Conservation (phyloP, 2,888 invertebrate species). For the Microplitis deprimator region DNA sequence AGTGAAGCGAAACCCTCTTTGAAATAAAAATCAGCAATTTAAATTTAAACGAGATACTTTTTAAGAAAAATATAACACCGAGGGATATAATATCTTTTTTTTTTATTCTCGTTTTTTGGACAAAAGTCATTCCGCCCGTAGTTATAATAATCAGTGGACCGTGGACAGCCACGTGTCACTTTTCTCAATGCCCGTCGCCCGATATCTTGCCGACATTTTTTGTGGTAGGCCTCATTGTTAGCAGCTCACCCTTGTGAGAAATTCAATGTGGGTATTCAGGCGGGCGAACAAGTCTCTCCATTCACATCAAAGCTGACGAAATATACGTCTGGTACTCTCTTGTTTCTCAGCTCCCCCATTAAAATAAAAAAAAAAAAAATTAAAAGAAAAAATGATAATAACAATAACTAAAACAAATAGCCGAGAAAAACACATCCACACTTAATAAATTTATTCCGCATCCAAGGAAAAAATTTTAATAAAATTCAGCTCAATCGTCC, state of each 20-base stretch:
- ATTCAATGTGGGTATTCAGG: slow-evolving; percentile 5
- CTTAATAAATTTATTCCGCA: background rate
- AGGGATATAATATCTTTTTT: background rate
- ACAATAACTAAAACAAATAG: background rate
- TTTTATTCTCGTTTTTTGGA: slow-evolving; percentile 16
- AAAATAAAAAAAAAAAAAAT: background rate
- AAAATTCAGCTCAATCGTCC: background rate
- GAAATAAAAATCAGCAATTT: background rate
- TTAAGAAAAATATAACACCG: background rate
- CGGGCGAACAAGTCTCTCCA: slow-evolving; percentile 13
- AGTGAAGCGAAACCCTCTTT: background rate
- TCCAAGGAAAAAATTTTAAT: background rate
- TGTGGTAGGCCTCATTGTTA: slow-evolving; percentile 46
- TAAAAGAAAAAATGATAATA: background rate
- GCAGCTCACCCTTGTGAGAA: slow-evolving; percentile 24
- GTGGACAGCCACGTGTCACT: slow-evolving; percentile 40
- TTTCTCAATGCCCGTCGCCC: slow-evolving; percentile 37
- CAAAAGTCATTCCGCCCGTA: slow-evolving; percentile 41
- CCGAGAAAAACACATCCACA: background rate
- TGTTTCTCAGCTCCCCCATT: background rate
- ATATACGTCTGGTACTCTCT: slow-evolving; percentile 1
- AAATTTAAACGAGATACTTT: background rate
- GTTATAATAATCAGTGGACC: slow-evolving; percentile 25
- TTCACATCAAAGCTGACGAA: slow-evolving; percentile 11
- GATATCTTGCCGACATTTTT: slow-evolving; percentile 49